These are phyloP conservation scores for Antheraea yamamai DNA, from an alignment of 2,888 invertebrate genomes.

Conservation along the genomic window DNA sequence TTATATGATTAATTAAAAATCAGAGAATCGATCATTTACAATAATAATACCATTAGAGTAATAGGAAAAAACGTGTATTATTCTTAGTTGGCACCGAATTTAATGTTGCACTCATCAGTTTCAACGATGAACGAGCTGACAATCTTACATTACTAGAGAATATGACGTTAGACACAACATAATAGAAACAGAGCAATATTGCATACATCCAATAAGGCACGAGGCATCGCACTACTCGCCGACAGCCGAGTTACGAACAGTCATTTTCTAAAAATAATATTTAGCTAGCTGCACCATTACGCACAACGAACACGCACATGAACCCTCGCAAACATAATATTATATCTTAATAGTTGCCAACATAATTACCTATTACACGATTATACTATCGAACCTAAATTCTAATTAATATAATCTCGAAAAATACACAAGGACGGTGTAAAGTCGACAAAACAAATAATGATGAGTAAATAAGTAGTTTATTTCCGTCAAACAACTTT, in stretches of 20 bases:
- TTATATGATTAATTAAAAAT: conserved; percentile 31
- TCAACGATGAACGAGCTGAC: conserved; percentile 21
- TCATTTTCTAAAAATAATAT: conserved; percentile 46
- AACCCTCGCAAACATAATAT: conserved; percentile 26
- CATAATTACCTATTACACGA: conserved; percentile 65
- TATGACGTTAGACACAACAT: conserved; percentile 9
- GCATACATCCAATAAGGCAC: conserved; percentile 47
- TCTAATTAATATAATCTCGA: conserved; percentile 77
- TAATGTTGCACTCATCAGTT: conserved; percentile 13
- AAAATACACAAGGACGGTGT: conserved; percentile 82
- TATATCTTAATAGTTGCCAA: conserved; percentile 64
- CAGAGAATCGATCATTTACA: conserved; percentile 36
- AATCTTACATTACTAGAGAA: conserved; percentile 6
- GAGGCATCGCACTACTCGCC: conserved; percentile 32
- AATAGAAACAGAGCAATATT: conserved; percentile 15
- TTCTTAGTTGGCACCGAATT: conserved; percentile 52
- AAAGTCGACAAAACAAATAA: conserved; percentile 73
- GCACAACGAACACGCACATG: conserved; percentile 41
- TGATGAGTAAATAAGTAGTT: conserved; percentile 69
- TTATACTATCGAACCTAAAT: conserved; percentile 70
- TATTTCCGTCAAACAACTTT: conserved; percentile 60
- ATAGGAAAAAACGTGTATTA: conserved; percentile 47
- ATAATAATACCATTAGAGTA: conserved; percentile 46
- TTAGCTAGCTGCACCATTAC: conserved; percentile 62
- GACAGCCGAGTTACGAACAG: conserved; percentile 25